Evolutionary conservation across 2,797 vertebrate genomes (phyloP).

Genomic region (Myoxocephalus aenaeus): DNA sequence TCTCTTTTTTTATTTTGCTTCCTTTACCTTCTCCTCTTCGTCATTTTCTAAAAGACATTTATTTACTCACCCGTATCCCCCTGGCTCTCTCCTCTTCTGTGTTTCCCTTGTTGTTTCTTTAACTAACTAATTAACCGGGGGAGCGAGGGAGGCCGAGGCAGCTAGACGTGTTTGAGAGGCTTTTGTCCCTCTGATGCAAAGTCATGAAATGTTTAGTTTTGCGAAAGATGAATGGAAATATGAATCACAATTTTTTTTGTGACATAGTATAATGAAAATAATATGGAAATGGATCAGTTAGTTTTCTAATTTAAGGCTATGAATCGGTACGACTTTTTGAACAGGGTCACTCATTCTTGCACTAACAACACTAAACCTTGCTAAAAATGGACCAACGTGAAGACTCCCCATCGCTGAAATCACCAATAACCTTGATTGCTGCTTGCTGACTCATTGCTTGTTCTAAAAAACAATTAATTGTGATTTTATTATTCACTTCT

Average conservation of each 20-base stretch:
- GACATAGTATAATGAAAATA: conserved; percentile 40
- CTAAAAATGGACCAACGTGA: conserved; percentile 69
- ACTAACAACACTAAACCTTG: conserved; percentile 70
- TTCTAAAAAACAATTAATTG: conserved; percentile 45
- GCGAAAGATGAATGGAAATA: conserved; percentile 35
- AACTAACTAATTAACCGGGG: conserved; percentile 60
- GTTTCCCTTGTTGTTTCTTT: conserved; percentile 54
- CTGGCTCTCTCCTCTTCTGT: conserved; percentile 40
- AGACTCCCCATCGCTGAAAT: conserved; percentile 58
- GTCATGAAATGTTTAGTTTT: conserved; percentile 56
- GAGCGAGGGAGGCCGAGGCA: conserved; percentile 65
- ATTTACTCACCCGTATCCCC: conserved; percentile 22
- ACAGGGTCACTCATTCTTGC: conserved; percentile 75
- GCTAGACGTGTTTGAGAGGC: conserved; percentile 52
- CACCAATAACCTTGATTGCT: conserved; percentile 53
- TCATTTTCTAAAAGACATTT: conserved; percentile 17
- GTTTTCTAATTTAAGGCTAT: conserved; percentile 71
- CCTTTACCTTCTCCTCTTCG: conserved; percentile 11
- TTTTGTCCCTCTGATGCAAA: conserved; percentile 49
- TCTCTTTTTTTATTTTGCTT: conserved; percentile 19
- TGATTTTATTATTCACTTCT: conserved; percentile 44
- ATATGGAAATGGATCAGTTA: conserved; percentile 49
- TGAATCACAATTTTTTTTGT: conserved; percentile 35
- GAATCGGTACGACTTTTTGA: conserved; percentile 36
- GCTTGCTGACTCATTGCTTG: conserved; percentile 57